Evolutionary conservation across 2,797 vertebrate species (phyloP).

Genomic region (Spea hammondii): DNA sequence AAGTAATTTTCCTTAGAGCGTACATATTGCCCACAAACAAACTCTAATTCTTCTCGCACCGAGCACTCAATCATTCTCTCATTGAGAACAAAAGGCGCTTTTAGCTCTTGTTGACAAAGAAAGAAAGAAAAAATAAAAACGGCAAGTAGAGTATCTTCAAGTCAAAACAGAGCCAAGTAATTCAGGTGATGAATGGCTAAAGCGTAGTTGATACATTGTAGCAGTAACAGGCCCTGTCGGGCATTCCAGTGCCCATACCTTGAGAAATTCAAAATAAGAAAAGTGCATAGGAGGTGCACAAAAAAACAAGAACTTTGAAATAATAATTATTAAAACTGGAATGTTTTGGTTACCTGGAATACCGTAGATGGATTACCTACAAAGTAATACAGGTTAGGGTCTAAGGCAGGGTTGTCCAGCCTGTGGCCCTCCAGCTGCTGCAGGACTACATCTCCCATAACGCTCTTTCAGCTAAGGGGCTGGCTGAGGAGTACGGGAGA

Average conservation of each 20-base stretch:
- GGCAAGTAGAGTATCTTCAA: neutral
- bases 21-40: conserved; percentile 40
- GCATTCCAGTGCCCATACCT: neutral
- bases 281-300: too few species aligned
- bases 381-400: too few species aligned
- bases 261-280: too few species aligned
- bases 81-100: conserved; percentile 34
- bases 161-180: neutral
- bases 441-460: too few species aligned
- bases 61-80: conserved; percentile 39
- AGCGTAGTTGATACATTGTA: neutral
- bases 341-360: too few species aligned
- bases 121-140: neutral
- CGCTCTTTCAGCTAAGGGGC: too few species aligned
- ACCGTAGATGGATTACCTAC: too few species aligned
- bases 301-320: too few species aligned
- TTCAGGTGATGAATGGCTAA: conserved; percentile 24
- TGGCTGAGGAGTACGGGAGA: too few species aligned
- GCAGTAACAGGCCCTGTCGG: neutral
- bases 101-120: conserved; percentile 22
- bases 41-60: conserved; percentile 30
- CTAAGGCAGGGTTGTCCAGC: too few species aligned
- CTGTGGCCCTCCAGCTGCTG: too few species aligned
- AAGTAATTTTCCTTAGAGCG: conserved; percentile 50
- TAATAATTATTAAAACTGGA: too few species aligned